A percentile compares a stretch with the other conserved stretches of the same genome.
Conservation (phyloP, 2,888 invertebrate genomes). For the Cetonia aurata region DNA sequence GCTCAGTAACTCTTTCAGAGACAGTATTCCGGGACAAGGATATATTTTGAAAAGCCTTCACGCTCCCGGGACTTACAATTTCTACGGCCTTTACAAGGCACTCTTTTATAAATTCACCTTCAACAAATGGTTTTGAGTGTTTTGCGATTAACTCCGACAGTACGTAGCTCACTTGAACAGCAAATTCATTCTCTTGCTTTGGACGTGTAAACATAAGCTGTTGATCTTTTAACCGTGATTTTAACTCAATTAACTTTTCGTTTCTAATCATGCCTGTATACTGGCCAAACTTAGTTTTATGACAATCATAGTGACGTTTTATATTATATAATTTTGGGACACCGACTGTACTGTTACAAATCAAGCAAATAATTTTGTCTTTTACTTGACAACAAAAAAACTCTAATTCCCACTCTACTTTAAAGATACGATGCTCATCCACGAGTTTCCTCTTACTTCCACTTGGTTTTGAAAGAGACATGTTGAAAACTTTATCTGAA, state of each 20-base stretch:
- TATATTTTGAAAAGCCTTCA: too few relatives aligned
- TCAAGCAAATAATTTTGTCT: too few relatives aligned
- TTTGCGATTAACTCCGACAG: too few relatives aligned
- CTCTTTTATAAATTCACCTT: neutral
- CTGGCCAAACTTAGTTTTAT: conserved; percentile 17
- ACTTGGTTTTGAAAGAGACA: neutral
- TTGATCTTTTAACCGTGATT: too few relatives aligned
- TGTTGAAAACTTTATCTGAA: too few relatives aligned
- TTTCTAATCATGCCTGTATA: conserved; percentile 11
- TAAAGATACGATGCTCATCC: conserved; percentile 8
- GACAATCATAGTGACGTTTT: conserved; percentile 4
- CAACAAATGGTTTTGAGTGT: conserved; percentile 14
- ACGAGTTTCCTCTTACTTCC: conserved; percentile 15
- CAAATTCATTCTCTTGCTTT: neutral
- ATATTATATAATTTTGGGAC: conserved; percentile 10
- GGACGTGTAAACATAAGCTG: neutral
- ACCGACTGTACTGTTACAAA: too few relatives aligned
- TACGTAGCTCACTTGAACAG: neutral
- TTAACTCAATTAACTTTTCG: conserved; percentile 10
- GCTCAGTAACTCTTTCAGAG: neutral
- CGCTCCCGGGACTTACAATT: conserved; percentile 1
- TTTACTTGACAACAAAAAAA: too few relatives aligned
- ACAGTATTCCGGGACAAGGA: too few relatives aligned
- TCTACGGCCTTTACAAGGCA: neutral
- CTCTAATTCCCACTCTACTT: too few relatives aligned